Conservation (phyloP, 2,797 vertebrate genomes). For the Lagodon rhomboides region DNA sequence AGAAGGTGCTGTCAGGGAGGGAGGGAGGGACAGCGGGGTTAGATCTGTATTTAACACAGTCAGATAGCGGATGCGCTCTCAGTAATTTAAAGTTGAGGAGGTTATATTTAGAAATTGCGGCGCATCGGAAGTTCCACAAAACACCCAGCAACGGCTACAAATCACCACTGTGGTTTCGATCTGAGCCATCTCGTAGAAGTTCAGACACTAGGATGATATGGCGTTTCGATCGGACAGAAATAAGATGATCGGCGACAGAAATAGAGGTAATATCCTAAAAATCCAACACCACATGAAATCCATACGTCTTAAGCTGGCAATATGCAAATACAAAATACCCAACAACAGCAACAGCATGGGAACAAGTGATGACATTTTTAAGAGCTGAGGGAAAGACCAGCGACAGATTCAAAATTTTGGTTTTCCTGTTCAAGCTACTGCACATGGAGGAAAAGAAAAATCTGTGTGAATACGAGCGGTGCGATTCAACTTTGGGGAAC, state of each 20-base stretch:
- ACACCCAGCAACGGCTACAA: background rate
- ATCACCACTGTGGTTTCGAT: background rate
- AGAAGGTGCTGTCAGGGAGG: conserved; percentile 91
- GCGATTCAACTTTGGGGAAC: background rate
- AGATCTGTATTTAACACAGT: conserved; percentile 5
- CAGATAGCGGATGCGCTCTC: background rate
- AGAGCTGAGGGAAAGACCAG: background rate
- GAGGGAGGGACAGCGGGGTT: background rate
- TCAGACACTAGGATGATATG: background rate
- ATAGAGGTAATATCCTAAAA: background rate
- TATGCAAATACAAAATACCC: conserved; percentile 2
- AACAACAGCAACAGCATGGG: background rate
- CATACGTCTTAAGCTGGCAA: background rate
- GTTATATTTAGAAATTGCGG: background rate
- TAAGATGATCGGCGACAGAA: conserved; percentile 6
- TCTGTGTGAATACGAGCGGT: background rate
- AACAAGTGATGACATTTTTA: background rate
- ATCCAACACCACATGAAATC: background rate
- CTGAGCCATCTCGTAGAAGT: background rate
- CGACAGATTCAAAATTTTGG: background rate
- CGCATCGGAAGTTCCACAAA: background rate
- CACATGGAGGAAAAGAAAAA: background rate
- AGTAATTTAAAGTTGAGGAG: background rate
- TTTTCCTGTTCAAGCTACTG: too few relatives aligned
- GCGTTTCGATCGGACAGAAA: background rate